phyloP scores from a whole-genome alignment of 2,113 vertebrate genomes.

The Andinoacara biseriatus region DNA sequence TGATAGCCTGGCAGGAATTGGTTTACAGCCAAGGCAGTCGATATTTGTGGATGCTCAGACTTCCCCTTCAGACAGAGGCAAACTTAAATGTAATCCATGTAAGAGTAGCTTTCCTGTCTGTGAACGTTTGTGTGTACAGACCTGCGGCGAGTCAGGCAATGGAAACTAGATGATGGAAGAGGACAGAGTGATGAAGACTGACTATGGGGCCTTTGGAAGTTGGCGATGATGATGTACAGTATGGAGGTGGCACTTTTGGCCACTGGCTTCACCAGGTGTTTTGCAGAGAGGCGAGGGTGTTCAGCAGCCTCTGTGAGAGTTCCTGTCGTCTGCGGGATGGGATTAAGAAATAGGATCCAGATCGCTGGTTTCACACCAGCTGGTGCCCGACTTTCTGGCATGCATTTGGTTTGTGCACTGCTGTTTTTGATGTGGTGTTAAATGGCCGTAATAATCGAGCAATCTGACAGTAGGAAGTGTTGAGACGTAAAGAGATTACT shows the following conservation, averaged over 20 bases:
- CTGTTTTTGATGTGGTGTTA: slow-evolving; percentile 71
- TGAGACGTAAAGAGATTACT: slow-evolving; percentile 56
- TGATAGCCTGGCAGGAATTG: slow-evolving; percentile 75
- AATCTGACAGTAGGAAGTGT: slow-evolving; percentile 74
- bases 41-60: slow-evolving; percentile 70
- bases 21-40: slow-evolving; percentile 75
- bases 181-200: slow-evolving; percentile 62
- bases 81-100: slow-evolving; percentile 66
- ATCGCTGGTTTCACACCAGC: slow-evolving; percentile 62
- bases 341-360: slow-evolving; percentile 59
- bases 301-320: slow-evolving; percentile 28
- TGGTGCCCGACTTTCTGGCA: slow-evolving; percentile 39
- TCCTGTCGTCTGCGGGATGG: slow-evolving; percentile 48
- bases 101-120: slow-evolving; percentile 82
- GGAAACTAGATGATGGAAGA: slow-evolving; percentile 53
- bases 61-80: slow-evolving; percentile 78
- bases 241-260: slow-evolving; percentile 44
- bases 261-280: slow-evolving; percentile 53
- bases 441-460: slow-evolving; percentile 60
- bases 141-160: slow-evolving; percentile 24
- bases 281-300: slow-evolving; percentile 25
- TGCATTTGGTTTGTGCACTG: slow-evolving; percentile 26
- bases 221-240: slow-evolving; percentile 59
- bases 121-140: slow-evolving; percentile 54
- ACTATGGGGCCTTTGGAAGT: slow-evolving; percentile 52